Evolutionary conservation across 2,113 vertebrate genomes (phyloP).

Genomic region (Prolemur simus): DNA sequence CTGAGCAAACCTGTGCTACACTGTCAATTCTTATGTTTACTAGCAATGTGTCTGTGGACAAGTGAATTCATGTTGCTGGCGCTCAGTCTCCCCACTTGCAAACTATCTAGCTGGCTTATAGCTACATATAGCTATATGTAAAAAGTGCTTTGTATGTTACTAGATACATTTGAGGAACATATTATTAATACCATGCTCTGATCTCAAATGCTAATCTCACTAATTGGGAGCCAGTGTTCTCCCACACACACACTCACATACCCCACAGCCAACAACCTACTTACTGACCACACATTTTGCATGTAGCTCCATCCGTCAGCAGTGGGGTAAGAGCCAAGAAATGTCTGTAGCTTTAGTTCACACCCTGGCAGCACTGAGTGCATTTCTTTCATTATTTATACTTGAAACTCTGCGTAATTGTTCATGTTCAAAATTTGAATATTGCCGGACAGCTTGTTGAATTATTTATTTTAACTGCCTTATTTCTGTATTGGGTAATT

Average conservation of each 20-base stretch:
- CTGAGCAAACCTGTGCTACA: not conserved
- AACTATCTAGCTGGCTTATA: not conserved
- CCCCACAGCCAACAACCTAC: not conserved
- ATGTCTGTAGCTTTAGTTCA: fast-evolving
- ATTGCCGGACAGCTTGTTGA: conserved; percentile 68
- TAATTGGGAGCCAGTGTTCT: not conserved
- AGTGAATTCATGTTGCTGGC: not conserved
- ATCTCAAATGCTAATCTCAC: not conserved
- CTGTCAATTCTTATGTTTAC: not conserved
- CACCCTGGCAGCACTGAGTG: not conserved
- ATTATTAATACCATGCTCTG: not conserved
- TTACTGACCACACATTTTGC: not conserved
- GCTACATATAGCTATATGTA: not conserved
- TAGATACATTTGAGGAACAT: not conserved
- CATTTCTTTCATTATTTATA: conserved; percentile 59
- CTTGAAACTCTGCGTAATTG: conserved; percentile 45
- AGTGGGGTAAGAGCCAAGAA: not conserved
- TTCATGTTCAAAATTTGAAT: conserved; percentile 75
- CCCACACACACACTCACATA: not conserved
- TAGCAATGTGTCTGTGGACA: not conserved
- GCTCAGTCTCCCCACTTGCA: not conserved
- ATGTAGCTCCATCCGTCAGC: not conserved
- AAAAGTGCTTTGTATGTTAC: not conserved
- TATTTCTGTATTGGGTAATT: conserved; percentile 81
- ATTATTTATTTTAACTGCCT: conserved; percentile 81